A percentile compares a stretch with the other conserved stretches of the same genome.
phyloP scores from a whole-genome alignment of 2,888 invertebrate genomes.

The Phymatocera aterrima region DNA sequence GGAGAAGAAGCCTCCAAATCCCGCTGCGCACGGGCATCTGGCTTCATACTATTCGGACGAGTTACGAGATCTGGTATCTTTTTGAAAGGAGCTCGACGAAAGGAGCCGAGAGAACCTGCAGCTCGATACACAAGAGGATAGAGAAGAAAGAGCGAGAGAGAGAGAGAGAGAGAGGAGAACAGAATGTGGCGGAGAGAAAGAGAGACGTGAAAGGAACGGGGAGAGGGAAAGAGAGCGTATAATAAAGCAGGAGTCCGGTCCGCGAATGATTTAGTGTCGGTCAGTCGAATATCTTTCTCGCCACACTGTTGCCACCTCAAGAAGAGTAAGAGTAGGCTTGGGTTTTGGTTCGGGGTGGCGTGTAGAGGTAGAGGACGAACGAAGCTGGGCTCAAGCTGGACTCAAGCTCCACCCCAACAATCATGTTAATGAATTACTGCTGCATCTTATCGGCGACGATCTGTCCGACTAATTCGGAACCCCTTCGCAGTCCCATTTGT shows the following conservation, averaged over 20 bases:
- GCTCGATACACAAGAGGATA: constrained; percentile 4
- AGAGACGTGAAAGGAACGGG: constrained; percentile 54
- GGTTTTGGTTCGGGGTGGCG: constrained; percentile 25
- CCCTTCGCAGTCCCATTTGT: constrained; percentile 55
- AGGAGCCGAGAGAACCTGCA: constrained; percentile 21
- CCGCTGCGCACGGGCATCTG: not conserved
- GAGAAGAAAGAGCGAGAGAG: not conserved
- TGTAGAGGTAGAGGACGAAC: not conserved
- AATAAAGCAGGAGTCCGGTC: constrained; percentile 67
- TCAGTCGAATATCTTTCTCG: constrained; percentile 70
- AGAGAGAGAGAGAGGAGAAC: constrained; percentile 15
- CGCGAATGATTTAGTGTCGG: constrained; percentile 70
- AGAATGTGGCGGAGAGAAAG: constrained; percentile 49
- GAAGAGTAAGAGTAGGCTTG: constrained; percentile 20
- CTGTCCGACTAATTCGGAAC: constrained; percentile 59
- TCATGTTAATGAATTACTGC: constrained; percentile 66
- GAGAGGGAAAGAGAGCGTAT: constrained; percentile 58
- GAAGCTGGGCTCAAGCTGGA: constrained; percentile 7
- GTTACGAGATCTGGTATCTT: constrained; percentile 16
- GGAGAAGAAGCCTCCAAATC: not conserved
- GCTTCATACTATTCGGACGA: constrained; percentile 13
- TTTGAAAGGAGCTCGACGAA: constrained; percentile 29
- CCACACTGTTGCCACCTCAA: constrained; percentile 69
- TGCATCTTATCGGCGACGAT: constrained; percentile 59
- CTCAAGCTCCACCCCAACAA: constrained; percentile 53